phyloP scores from a whole-genome alignment of 2,797 vertebrate genomes.

The Fistularia tabacaria region DNA sequence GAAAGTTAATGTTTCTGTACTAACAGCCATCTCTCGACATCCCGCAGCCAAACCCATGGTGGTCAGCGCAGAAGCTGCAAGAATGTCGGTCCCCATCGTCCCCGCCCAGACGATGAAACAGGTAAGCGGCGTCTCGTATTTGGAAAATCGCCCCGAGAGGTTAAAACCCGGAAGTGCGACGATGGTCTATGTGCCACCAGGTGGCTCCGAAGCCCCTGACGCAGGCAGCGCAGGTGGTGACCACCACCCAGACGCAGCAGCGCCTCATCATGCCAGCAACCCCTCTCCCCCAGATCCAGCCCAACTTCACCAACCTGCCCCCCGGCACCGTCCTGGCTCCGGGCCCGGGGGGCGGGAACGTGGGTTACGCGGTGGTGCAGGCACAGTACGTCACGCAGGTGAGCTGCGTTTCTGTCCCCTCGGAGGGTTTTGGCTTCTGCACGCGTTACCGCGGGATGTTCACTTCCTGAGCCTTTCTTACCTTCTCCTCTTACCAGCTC shows the following conservation, averaged over 20 bases:
- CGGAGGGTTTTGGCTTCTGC: background rate
- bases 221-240: conserved; percentile 83
- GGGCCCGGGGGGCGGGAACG: conserved; percentile 86
- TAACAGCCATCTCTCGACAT: background rate
- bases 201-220: conserved; percentile 89
- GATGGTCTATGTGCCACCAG: conserved; percentile 50
- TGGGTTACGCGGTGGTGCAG: conserved; percentile 93
- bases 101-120: conserved; percentile 91
- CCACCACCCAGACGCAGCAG: conserved; percentile 88
- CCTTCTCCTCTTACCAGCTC: conserved; percentile 68
- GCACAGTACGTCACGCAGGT: conserved; percentile 99
- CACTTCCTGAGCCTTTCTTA: background rate
- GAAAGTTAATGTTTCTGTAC: no score
- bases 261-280: conserved; percentile 98
- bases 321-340: conserved; percentile 91
- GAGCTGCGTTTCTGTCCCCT: conserved; percentile 5
- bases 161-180: background rate
- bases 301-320: conserved; percentile 93
- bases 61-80: conserved; percentile 83
- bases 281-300: conserved; percentile 92
- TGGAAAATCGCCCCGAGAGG: no score
- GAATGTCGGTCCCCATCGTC: conserved; percentile 96
- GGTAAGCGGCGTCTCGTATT: conserved; percentile 61
- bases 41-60: conserved; percentile 88
- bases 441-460: no score